Evolutionary conservation across 2,113 vertebrate genomes (phyloP).

Genomic region (Sinosuthora webbiana): DNA sequence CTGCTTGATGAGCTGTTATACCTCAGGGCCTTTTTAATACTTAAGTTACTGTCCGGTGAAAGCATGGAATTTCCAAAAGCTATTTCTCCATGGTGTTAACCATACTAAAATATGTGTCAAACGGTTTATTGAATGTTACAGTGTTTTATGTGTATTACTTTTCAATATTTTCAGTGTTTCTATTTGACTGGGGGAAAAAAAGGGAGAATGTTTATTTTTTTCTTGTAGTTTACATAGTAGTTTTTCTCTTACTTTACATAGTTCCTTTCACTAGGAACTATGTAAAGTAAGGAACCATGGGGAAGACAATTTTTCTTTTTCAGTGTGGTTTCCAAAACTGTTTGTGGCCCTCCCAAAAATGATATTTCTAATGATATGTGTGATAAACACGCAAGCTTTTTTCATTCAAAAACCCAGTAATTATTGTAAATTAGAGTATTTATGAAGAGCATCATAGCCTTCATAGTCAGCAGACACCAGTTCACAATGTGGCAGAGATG

Average conservation of each 20-base stretch:
- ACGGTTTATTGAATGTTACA: neutral
- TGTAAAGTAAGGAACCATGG: neutral
- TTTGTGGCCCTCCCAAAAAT: neutral
- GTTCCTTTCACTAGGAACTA: neutral
- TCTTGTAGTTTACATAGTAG: too few relatives aligned
- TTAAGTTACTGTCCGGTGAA: neutral
- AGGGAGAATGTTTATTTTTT: neutral
- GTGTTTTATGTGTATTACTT: neutral
- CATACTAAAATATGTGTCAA: neutral
- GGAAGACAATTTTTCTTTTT: neutral
- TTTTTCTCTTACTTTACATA: too few relatives aligned
- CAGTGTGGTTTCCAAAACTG: neutral
- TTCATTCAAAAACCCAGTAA: neutral
- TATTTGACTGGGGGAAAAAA: fast-evolving
- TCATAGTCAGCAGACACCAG: neutral
- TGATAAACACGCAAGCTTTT: neutral
- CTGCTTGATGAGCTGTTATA: neutral
- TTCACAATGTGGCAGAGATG: neutral
- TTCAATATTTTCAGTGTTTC: neutral
- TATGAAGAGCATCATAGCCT: neutral
- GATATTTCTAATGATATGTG: neutral
- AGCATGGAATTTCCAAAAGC: neutral
- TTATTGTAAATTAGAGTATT: neutral
- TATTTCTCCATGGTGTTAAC: neutral
- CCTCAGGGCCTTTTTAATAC: neutral